Evolutionary conservation across 2,113 vertebrate genomes (phyloP).

Genomic region (Ifrita kowaldi): DNA sequence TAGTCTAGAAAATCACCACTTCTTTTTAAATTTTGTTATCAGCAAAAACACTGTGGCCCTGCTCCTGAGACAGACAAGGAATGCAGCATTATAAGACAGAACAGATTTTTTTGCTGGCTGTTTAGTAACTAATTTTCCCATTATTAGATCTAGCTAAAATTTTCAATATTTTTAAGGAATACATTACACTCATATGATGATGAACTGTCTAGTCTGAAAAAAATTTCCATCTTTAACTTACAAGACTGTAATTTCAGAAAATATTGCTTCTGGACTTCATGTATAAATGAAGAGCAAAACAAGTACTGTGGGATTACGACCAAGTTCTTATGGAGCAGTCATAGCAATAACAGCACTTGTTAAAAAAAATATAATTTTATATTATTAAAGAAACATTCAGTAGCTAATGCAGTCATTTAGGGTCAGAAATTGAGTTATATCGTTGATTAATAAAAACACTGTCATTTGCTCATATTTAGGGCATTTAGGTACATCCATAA

Average conservation of each 20-base stretch:
- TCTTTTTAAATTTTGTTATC: not conserved
- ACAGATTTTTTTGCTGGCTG: not conserved
- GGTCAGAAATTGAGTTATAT: not conserved
- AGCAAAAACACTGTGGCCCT: not conserved
- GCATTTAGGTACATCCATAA: not conserved
- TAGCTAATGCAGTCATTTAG: not conserved
- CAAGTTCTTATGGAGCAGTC: not conserved
- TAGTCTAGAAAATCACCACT: not conserved
- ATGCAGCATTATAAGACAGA: not conserved
- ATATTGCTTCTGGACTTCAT: not conserved
- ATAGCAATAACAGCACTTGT: not conserved
- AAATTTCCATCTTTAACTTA: not conserved
- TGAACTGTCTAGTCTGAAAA: not conserved
- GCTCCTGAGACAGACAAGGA: not conserved
- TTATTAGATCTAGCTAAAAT: not conserved
- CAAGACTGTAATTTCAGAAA: not conserved
- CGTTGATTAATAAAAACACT: not conserved
- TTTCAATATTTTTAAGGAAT: not conserved
- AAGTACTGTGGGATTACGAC: not conserved
- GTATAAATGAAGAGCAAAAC: not conserved
- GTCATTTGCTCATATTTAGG: not conserved
- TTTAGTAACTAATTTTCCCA: not conserved
- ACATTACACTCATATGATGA: not conserved
- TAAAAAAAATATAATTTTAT: not conserved
- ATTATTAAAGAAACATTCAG: not conserved